phyloP scores from a whole-genome alignment of 2,888 invertebrate genomes.

The Lasioglossum lativentre region DNA sequence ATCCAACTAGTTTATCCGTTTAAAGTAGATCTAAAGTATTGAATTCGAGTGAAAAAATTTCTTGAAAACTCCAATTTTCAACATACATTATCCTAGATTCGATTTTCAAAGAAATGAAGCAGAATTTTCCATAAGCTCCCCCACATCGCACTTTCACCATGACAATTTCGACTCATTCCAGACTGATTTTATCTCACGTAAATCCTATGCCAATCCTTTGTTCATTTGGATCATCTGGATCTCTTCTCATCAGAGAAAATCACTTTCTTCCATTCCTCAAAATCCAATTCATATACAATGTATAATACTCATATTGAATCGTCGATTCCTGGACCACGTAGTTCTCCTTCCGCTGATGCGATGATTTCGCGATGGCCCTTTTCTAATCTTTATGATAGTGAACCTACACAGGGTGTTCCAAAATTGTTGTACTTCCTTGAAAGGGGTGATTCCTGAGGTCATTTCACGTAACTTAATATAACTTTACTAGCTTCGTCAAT shows the following conservation, averaged over 20 bases:
- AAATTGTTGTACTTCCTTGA: not conserved
- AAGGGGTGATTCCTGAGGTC: too few relatives aligned
- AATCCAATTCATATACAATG: not conserved
- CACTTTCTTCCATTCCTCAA: not conserved
- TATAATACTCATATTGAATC: too few relatives aligned
- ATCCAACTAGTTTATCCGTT: too few relatives aligned
- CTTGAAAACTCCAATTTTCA: not conserved
- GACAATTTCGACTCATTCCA: not conserved
- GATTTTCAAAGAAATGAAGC: not conserved
- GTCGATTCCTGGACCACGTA: too few relatives aligned
- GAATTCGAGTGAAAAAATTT: not conserved
- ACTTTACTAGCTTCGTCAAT: not conserved
- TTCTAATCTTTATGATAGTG: too few relatives aligned
- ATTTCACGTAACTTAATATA: too few relatives aligned
- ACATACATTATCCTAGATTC: not conserved
- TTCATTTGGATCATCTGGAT: not conserved
- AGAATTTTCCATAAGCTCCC: not conserved
- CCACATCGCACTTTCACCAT: not conserved
- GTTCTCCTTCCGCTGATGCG: too few relatives aligned
- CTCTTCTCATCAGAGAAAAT: conserved; percentile 1
- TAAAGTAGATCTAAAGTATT: not conserved
- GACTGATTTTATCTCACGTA: not conserved
- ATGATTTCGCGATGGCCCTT: too few relatives aligned
- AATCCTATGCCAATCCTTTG: not conserved
- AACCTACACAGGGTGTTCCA: not conserved